Conservation (phyloP, 2,888 invertebrate genomes). For the Trissolcus japonicus region DNA sequence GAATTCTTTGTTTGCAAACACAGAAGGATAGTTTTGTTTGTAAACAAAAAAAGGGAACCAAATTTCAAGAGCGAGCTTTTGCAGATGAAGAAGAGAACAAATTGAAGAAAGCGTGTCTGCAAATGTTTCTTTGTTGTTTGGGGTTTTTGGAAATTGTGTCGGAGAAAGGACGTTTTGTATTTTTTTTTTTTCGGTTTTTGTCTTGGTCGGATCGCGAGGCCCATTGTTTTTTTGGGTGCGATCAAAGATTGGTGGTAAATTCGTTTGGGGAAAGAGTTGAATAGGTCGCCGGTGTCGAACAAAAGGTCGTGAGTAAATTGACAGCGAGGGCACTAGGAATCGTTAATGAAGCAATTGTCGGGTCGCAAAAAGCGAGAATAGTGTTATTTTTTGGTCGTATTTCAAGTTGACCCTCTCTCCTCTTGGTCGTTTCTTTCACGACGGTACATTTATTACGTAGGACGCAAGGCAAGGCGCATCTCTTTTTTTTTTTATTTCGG, state of each 20-base stretch:
- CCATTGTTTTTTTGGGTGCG: not conserved
- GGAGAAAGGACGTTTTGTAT: too few relatives aligned
- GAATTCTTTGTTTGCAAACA: conserved; percentile 2
- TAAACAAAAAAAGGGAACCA: conserved; percentile 4
- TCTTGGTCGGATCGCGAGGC: too few relatives aligned
- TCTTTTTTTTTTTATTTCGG: conserved; percentile 54
- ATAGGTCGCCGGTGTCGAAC: conserved; percentile 1
- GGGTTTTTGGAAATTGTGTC: too few relatives aligned
- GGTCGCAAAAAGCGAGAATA: conserved; percentile 17
- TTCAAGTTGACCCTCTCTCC: conserved; percentile 36
- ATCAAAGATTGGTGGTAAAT: conserved; percentile 2
- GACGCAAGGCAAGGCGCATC: conserved; percentile 54
- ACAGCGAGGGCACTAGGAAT: conserved; percentile 8
- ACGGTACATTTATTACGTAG: conserved; percentile 49
- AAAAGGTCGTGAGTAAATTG: conserved; percentile 26
- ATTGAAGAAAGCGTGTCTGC: too few relatives aligned
- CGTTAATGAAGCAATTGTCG: conserved; percentile 39
- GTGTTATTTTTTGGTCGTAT: conserved; percentile 30
- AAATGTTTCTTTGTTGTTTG: too few relatives aligned
- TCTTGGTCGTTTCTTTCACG: conserved; percentile 32
- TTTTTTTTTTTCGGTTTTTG: too few relatives aligned
- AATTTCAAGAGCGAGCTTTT: not conserved
- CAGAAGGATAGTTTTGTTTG: not conserved
- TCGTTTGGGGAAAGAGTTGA: conserved; percentile 1
- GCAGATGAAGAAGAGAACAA: not conserved